Evolutionary conservation across 2,888 invertebrate genomes (phyloP), one percentile per base, ranked within the genome.

Genomic region (Calliopum simillimum): DNA sequence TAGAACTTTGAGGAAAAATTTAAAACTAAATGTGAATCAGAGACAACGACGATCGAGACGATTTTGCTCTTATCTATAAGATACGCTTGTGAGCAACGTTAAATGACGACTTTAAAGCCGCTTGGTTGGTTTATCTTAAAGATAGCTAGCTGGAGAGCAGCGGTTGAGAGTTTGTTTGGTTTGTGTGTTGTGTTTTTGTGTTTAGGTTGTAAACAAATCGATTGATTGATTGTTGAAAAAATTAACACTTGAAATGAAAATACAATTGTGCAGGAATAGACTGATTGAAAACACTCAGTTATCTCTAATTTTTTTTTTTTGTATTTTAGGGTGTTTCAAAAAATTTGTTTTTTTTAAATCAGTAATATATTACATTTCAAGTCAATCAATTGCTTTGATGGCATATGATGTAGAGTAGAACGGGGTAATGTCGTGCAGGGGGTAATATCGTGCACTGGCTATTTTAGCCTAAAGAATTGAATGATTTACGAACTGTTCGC

Each of bases 1-100:
- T 77, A 23, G 70, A 68, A 66, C 41, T 43, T 62, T 62, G 44
- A 46, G 51, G 63, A 49, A 47, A 46, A 64, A 65, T 47, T 44
- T 19, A 12, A 46, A 65, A 65, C 67, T 68, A 56, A 63, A 49
- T 25, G 51, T 12, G 8, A 59, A 16, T 53, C 53, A 64, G 51
- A n/a, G n/a, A n/a, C n/a, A n/a, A 19, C 21, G 14, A 5, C 13
- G 53, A 8, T 53, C 19, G 53, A 53, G 21, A 13, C 23, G 21
- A 44, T 41, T 51, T n/a, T n/a, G n/a, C n/a, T 14, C 33, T 25
- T 51, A 16, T 12, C 49, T 23, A 13, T 6, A 33, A n/a, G 21
- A n/a, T 41, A n/a, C 14, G 6, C 8, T 16, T 19, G 12, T 11
- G 53, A 47, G 41, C 21, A n/a, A n/a, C 12, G 16, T 33, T 44